Conservation (phyloP, 2,888 invertebrate species). For the Megalurothrips usitatus region DNA sequence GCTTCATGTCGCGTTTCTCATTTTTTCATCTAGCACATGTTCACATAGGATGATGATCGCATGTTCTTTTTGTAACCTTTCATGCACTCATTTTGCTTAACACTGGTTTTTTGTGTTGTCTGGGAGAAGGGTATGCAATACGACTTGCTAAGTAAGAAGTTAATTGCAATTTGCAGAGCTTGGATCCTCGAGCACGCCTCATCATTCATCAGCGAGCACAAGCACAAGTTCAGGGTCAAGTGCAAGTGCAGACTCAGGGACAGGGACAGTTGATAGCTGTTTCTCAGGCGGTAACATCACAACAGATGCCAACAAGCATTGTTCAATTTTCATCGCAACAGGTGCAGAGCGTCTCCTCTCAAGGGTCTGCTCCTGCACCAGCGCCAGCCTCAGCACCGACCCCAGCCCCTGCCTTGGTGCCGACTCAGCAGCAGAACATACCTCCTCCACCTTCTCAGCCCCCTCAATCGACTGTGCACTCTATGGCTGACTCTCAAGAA, state of each 20-base stretch:
- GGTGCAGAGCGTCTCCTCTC: slow-evolving; percentile 17
- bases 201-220: slow-evolving; percentile 11
- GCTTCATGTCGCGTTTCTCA: not conserved
- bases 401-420: not conserved
- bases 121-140: slow-evolving; percentile 10
- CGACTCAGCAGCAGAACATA: too few relatives aligned
- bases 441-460: not conserved
- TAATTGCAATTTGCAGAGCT: slow-evolving; percentile 11
- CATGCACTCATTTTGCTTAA: too few relatives aligned
- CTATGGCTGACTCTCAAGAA: slow-evolving; percentile 43
- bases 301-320: not conserved
- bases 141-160: not conserved
- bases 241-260: not conserved
- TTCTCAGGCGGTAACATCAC: not conserved
- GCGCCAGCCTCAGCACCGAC: not conserved
- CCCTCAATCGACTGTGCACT: not conserved
- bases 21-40: not conserved
- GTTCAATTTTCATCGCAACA: slow-evolving; percentile 17
- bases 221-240: not conserved
- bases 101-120: not conserved
- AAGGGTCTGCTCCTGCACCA: slow-evolving; percentile 1
- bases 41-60: too few relatives aligned
- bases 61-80: too few relatives aligned
- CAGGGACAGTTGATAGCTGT: slow-evolving; percentile 11
- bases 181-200: slow-evolving; percentile 19